phyloP scores from a whole-genome alignment of 2,113 vertebrate genomes.

The Epinephelus lanceolatus region DNA sequence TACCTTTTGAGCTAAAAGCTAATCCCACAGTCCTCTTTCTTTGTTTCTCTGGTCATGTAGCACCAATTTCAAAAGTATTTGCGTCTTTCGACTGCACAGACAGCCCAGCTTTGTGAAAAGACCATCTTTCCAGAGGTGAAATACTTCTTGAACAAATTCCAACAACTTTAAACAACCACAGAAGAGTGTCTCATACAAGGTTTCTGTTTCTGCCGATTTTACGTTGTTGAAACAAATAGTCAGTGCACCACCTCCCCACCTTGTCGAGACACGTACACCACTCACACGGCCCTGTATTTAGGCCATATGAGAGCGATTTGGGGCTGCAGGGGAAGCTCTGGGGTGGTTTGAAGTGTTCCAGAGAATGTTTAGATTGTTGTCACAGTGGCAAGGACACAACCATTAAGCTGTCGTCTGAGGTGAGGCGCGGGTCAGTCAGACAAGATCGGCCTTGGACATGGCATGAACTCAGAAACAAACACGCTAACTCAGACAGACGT shows the following conservation, averaged over 20 bases:
- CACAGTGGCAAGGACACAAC: slow-evolving; percentile 80
- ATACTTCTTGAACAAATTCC: background rate
- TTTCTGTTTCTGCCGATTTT: background rate
- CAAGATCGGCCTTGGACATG: slow-evolving; percentile 47
- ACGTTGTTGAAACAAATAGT: slow-evolving; percentile 27
- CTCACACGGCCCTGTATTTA: slow-evolving; percentile 40
- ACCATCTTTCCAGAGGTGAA: too few relatives aligned
- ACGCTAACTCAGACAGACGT: slow-evolving; percentile 37
- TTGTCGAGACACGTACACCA: slow-evolving; percentile 13
- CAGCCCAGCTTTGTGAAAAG: too few relatives aligned
- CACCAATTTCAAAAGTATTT: too few relatives aligned
- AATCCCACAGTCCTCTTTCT: too few relatives aligned
- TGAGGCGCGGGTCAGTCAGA: slow-evolving; percentile 72
- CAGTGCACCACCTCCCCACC: slow-evolving; percentile 5
- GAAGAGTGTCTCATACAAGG: background rate
- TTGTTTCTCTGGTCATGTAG: too few relatives aligned
- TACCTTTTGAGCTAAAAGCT: too few relatives aligned
- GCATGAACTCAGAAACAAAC: slow-evolving; percentile 50
- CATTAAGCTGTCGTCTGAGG: slow-evolving; percentile 79
- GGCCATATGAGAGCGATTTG: slow-evolving; percentile 84
- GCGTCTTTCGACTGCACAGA: too few relatives aligned
- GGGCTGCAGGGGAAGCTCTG: slow-evolving; percentile 63
- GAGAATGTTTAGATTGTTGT: slow-evolving; percentile 82
- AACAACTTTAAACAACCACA: background rate
- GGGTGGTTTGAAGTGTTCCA: slow-evolving; percentile 70